phyloP scores from a whole-genome alignment of 2,113 vertebrate species.

The Hucho hucho region DNA sequence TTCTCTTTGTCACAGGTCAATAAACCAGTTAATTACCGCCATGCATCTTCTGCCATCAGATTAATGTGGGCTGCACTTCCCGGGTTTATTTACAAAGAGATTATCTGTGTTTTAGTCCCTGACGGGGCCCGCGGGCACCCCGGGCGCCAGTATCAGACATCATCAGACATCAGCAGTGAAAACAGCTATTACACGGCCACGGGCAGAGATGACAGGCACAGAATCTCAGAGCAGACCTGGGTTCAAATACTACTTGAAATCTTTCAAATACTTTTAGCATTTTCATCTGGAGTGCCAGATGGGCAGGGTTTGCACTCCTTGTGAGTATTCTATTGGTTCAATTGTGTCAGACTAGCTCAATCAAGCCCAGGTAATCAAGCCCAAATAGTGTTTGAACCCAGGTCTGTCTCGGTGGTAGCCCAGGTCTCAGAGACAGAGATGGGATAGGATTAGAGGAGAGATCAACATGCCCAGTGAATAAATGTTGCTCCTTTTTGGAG shows the following conservation, averaged over 20 bases:
- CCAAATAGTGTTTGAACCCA: background rate
- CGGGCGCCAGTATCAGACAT: constrained; percentile 9
- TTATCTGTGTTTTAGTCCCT: constrained; percentile 31
- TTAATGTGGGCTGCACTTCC: constrained; percentile 32
- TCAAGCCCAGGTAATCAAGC: background rate
- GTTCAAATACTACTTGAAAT: background rate
- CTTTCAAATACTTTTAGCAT: no score
- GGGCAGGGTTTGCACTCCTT: no score
- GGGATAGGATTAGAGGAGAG: no score
- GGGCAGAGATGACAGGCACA: background rate
- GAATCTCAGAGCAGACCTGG: background rate
- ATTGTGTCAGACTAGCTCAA: no score
- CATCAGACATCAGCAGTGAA: background rate
- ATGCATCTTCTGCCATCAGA: constrained; percentile 60
- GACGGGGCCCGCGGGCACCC: background rate
- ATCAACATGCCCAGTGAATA: no score
- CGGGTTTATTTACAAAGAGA: constrained; percentile 41
- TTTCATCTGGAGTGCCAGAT: no score
- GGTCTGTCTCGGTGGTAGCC: no score
- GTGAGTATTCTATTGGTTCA: no score
- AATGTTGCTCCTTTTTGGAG: no score
- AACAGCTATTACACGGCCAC: background rate
- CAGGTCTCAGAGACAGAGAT: no score
- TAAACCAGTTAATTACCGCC: constrained; percentile 68
- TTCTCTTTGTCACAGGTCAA: constrained; percentile 62